Percentiles rank a stretch among this genome's conserved stretches.
phyloP scores from a whole-genome alignment of 2,888 invertebrate genomes.

The Panopea generosa region DNA sequence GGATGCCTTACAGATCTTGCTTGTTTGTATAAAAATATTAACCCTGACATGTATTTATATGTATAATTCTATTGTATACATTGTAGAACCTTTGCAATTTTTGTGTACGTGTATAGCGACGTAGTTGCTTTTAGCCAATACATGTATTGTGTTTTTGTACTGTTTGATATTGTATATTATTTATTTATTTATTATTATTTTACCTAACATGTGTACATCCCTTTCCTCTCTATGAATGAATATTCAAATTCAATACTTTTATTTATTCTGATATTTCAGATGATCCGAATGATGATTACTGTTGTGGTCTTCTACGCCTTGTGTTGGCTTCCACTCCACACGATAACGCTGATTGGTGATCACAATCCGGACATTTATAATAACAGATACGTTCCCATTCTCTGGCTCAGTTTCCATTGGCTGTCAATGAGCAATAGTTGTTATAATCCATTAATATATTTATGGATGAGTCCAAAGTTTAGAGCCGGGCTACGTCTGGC shows the following conservation, averaged over 20 bases:
- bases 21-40: too few relatives aligned
- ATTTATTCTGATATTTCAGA: conserved; percentile 65
- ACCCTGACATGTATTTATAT: too few relatives aligned
- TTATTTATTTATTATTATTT: too few relatives aligned
- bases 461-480: conserved; percentile 75
- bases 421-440: conserved; percentile 74
- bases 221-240: neutral
- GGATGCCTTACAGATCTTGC: too few relatives aligned
- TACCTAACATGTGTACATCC: too few relatives aligned
- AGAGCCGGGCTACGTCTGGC: conserved; percentile 66
- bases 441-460: conserved; percentile 72
- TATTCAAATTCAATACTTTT: neutral
- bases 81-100: too few relatives aligned
- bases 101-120: too few relatives aligned
- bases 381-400: conserved; percentile 61
- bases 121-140: too few relatives aligned
- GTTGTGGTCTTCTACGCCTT: conserved; percentile 73
- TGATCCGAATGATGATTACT: conserved; percentile 74
- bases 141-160: too few relatives aligned
- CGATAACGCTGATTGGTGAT: conserved; percentile 67
- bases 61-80: too few relatives aligned
- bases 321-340: conserved; percentile 73
- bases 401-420: conserved; percentile 74
- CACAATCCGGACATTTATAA: conserved; percentile 68
- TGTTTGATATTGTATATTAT: too few relatives aligned